Conservation (phyloP, 2,113 vertebrate genomes). For the Micronisus gabar region DNA sequence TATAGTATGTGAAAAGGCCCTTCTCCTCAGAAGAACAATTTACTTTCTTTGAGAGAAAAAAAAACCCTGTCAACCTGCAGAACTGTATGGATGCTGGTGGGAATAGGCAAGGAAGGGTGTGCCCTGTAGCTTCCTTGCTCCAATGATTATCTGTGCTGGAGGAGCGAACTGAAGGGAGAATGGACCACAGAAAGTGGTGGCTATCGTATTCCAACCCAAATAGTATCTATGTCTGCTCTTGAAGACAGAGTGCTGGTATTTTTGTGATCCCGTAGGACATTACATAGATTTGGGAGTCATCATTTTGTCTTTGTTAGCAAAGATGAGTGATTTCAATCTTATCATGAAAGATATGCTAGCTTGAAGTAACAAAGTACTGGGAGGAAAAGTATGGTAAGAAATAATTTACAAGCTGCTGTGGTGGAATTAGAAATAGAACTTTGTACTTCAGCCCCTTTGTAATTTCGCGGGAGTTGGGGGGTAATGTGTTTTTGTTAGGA, state of each 20-base stretch:
- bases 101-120: neutral
- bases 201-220: neutral
- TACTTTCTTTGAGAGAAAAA: neutral
- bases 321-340: neutral
- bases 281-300: neutral
- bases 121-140: neutral
- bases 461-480: neutral
- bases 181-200: neutral
- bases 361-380: neutral
- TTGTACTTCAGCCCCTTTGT: neutral
- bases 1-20: neutral
- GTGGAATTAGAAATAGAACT: neutral
- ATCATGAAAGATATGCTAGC: neutral
- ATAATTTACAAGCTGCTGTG: neutral
- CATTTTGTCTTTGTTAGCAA: neutral
- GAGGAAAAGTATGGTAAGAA: neutral
- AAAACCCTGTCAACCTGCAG: neutral
- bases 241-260: neutral
- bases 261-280: neutral
- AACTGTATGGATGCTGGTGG: neutral
- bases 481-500: neutral
- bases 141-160: neutral
- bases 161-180: neutral
- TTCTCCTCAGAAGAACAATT: neutral
- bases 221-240: neutral